phyloP scores from a whole-genome alignment of 2,888 invertebrate species.

The Heliconius erato region DNA sequence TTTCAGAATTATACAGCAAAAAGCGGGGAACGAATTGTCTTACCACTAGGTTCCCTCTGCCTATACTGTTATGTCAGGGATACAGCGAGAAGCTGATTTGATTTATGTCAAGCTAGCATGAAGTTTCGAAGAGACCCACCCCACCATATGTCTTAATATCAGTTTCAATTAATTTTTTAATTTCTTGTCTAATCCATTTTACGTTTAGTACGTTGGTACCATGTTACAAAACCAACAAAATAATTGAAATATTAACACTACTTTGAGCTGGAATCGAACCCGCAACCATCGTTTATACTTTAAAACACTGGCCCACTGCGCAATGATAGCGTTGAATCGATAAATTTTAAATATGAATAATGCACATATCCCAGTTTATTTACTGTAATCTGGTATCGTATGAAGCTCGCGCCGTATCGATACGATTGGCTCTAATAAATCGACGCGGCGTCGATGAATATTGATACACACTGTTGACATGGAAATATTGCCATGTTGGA shows the following conservation, averaged over 20 bases:
- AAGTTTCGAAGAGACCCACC: no score
- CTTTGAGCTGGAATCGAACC: background rate
- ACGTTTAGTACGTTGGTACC: no score
- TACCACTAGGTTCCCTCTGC: no score
- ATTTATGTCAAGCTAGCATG: no score
- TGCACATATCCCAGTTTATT: conserved; percentile 34
- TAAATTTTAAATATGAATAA: conserved; percentile 21
- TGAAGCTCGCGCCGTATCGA: conserved; percentile 57
- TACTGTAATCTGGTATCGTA: conserved; percentile 33
- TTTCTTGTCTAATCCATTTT: no score
- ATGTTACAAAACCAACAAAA: no score
- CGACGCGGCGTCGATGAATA: conserved; percentile 73
- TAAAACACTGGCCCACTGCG: background rate
- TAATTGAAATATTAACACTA: background rate
- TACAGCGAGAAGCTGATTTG: no score
- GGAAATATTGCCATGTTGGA: conserved; percentile 6
- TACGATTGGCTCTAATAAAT: conserved; percentile 71
- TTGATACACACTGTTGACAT: conserved; percentile 61
- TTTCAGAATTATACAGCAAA: no score
- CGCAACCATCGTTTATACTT: background rate
- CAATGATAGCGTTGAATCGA: background rate
- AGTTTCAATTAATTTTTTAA: no score
- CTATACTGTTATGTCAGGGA: no score
- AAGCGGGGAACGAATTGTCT: no score
- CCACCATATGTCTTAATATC: no score